A percentile compares a stretch with the other conserved stretches of the same genome.
Evolutionary conservation across 1,140 invertebrate species (phyloP).

Genomic region (Helicoverpa armigera): DNA sequence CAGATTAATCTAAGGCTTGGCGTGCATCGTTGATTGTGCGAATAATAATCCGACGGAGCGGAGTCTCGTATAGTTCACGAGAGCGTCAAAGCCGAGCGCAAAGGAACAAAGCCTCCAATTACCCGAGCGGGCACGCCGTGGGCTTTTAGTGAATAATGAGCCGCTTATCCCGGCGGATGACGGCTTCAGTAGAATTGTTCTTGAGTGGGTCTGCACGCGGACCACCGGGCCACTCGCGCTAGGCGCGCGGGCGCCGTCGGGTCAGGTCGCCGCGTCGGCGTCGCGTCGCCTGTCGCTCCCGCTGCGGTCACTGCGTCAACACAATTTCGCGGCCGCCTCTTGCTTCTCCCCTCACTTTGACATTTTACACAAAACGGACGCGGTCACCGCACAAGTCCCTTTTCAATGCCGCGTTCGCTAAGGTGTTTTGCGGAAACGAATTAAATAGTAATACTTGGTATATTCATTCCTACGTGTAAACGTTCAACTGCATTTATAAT

Average conservation of each 20-base stretch:
- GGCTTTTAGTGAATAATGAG: constrained; percentile 86
- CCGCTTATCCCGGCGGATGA: constrained; percentile 79
- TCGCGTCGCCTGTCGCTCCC: constrained; percentile 47
- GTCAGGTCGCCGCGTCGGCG: background rate
- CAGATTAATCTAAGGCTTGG: constrained; percentile 74
- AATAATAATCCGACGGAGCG: constrained; percentile 73
- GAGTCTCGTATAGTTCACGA: constrained; percentile 68
- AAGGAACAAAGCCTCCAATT: constrained; percentile 85
- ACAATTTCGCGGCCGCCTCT: constrained; percentile 69
- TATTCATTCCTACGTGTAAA: background rate
- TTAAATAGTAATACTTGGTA: constrained; percentile 26
- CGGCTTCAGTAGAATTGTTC: constrained; percentile 78
- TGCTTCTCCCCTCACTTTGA: constrained; percentile 72
- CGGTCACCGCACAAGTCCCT: constrained; percentile 72
- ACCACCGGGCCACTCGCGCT: constrained; percentile 66
- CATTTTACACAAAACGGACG: constrained; percentile 74
- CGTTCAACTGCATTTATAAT: constrained; percentile 26
- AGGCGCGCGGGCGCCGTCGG: background rate
- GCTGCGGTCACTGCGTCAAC: constrained; percentile 75
- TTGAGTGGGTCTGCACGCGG: constrained; percentile 69
- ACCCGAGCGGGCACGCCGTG: constrained; percentile 81
- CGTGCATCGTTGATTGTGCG: constrained; percentile 75
- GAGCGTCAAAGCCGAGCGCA: constrained; percentile 74
- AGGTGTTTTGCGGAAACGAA: constrained; percentile 35
- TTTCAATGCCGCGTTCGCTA: constrained; percentile 59